Evolutionary conservation across 1,140 invertebrate species (phyloP).

Genomic region (Calephelis virginiensis): DNA sequence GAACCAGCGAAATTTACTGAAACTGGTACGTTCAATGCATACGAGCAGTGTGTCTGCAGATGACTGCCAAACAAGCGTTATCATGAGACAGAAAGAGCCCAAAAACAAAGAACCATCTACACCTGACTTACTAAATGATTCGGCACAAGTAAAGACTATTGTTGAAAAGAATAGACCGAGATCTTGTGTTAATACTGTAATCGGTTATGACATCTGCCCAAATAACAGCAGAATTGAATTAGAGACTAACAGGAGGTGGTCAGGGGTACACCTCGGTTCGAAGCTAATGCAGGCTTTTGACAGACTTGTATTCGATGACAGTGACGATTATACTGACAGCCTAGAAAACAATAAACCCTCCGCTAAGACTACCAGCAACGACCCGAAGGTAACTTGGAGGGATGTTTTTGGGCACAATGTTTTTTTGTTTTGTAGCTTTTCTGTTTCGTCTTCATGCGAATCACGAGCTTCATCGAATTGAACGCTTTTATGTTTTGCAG

Average conservation of each 20-base stretch:
- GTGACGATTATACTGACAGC: constrained; percentile 87
- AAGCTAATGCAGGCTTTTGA: constrained; percentile 86
- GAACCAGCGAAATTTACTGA: constrained; percentile 79
- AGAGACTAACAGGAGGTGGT: constrained; percentile 85
- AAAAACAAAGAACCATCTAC: constrained; percentile 72
- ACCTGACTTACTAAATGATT: constrained; percentile 78
- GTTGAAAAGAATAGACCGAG: constrained; percentile 81
- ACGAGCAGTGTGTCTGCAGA: constrained; percentile 77
- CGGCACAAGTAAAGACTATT: constrained; percentile 72
- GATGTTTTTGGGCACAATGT: constrained; percentile 40
- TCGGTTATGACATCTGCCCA: constrained; percentile 71
- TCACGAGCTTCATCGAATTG: constrained; percentile 27
- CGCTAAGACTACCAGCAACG: constrained; percentile 52
- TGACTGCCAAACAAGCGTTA: constrained; percentile 76
- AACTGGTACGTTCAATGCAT: constrained; percentile 78
- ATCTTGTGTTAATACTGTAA: constrained; percentile 82
- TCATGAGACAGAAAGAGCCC: constrained; percentile 72
- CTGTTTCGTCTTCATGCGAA: constrained; percentile 33
- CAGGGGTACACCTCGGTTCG: constrained; percentile 83
- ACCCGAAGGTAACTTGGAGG: constrained; percentile 65
- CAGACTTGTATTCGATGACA: constrained; percentile 82
- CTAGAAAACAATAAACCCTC: constrained; percentile 80
- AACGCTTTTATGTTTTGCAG: constrained; percentile 36
- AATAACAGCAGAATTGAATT: constrained; percentile 79
- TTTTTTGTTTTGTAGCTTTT: constrained; percentile 46